Evolutionary conservation across 2,888 invertebrate genomes (phyloP), one percentile per base, ranked within the genome.

Genomic region (Axea sp.): DNA sequence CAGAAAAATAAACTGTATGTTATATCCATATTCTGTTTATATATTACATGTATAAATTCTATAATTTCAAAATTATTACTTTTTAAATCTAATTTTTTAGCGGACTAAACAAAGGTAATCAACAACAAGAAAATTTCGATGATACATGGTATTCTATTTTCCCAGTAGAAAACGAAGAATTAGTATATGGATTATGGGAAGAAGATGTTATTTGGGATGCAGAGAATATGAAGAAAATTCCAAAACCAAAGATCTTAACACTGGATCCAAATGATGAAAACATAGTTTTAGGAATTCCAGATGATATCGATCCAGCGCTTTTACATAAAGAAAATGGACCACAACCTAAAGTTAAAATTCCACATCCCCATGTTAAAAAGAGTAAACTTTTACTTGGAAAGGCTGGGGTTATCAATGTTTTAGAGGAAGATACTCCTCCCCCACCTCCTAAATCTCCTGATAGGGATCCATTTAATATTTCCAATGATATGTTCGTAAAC

Each of bases 171-270:
- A 99, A 99, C 84, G 96, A 97, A 82, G 99, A 98, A 85, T 88
- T 99, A 6, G 95, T 98, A 1, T 97, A 97, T 81, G 95, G 96
- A 1, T 91, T 93, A 6, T 99, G 99, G 99, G 99, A 99, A 86
- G 96, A 99, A 71, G 97, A 99, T 84, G 95, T 99, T 1, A 99
- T 99, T 81, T 99, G 98, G 98, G 99, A 99, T 88, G 93, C 96
- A 0, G 94, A 96, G 84, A 92, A 92, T 74, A 96, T 98, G 96
- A 90, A 89, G 0, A 91, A 91, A 78, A 91, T 98, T 78, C 98
- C 97, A 0, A 96, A 96, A 82, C 99, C 99, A 0, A 96, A 96
- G 81, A 95, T 99, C 67, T 89, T 99, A 28, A 97, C 98, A 0
- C 88, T 99, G 12, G 99, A 99, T 89, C 98, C 98, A 0, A 98